phyloP scores from a whole-genome alignment of 2,113 vertebrate genomes.

The Maccullochella peelii region DNA sequence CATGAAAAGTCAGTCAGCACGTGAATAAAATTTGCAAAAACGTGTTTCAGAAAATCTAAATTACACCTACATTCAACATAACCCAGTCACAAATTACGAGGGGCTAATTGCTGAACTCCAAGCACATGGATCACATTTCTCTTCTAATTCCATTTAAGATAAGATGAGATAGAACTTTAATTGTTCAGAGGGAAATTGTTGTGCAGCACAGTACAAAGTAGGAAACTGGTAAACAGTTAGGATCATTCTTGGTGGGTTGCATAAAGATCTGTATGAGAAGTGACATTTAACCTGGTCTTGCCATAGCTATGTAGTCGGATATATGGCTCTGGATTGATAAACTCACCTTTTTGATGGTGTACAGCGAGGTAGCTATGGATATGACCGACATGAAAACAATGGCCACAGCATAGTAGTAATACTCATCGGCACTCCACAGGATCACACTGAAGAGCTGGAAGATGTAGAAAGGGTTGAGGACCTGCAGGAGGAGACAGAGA shows the following conservation, averaged over 20 bases:
- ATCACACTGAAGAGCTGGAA: slow-evolving; percentile 99
- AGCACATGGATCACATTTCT: neutral
- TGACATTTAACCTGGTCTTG: neutral
- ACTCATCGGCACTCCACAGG: slow-evolving; percentile 94
- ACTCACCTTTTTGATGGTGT: slow-evolving; percentile 97
- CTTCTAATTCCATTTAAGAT: too few relatives aligned
- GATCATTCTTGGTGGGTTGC: too few relatives aligned
- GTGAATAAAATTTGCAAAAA: neutral
- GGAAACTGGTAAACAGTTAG: too few relatives aligned
- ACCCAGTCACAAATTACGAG: neutral
- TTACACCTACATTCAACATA: neutral
- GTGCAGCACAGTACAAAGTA: too few relatives aligned
- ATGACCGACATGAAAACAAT: slow-evolving; percentile 97
- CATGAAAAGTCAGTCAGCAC: too few relatives aligned
- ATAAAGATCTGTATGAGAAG: too few relatives aligned
- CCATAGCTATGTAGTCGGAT: neutral
- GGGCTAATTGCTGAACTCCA: neutral
- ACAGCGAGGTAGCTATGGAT: slow-evolving; percentile 96
- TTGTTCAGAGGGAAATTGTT: too few relatives aligned
- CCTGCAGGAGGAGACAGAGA: slow-evolving; percentile 80
- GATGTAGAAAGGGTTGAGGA: slow-evolving; percentile 99
- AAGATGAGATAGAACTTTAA: too few relatives aligned
- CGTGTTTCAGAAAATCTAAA: neutral
- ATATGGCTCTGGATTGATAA: neutral
- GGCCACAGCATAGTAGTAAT: slow-evolving; percentile 96